Evolutionary conservation across 64 coral and sea anemone genomes (phyloP).

Genomic region (Trachythela sp.): DNA sequence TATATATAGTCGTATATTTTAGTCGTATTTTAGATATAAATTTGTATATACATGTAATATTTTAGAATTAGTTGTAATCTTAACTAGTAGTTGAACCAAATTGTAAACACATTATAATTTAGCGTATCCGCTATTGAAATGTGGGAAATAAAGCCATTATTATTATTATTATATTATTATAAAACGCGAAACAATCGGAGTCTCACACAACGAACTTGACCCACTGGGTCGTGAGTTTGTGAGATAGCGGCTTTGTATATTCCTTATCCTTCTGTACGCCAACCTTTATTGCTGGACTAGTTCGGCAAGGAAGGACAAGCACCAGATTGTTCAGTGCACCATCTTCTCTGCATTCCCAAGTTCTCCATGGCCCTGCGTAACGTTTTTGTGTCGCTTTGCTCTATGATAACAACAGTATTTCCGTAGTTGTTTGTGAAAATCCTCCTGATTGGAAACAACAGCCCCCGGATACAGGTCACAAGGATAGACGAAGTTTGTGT

Average conservation of each 20-base stretch:
- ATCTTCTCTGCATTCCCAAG: not conserved
- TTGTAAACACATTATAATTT: too few relatives aligned
- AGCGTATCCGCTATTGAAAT: too few relatives aligned
- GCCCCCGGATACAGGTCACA: slow-evolving; percentile 1
- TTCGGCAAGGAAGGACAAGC: too few relatives aligned
- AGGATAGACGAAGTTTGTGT: not conserved
- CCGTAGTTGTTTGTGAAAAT: not conserved
- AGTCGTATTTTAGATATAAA: too few relatives aligned
- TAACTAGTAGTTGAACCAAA: too few relatives aligned
- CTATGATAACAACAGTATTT: not conserved
- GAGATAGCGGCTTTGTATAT: not conserved
- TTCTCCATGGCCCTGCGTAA: not conserved
- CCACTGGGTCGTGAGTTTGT: not conserved
- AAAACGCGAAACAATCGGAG: not conserved
- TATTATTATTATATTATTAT: too few relatives aligned
- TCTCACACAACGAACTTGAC: not conserved
- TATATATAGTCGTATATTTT: too few relatives aligned
- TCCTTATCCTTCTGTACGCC: too few relatives aligned
- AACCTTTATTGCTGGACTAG: too few relatives aligned
- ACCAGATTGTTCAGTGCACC: not conserved
- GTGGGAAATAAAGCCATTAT: too few relatives aligned
- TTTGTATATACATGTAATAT: too few relatives aligned
- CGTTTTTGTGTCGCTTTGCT: not conserved
- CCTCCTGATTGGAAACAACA: not conserved
- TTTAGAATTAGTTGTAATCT: too few relatives aligned